Conservation (phyloP, 2,113 vertebrate genomes). For the Zonotrichia leucophrys region DNA sequence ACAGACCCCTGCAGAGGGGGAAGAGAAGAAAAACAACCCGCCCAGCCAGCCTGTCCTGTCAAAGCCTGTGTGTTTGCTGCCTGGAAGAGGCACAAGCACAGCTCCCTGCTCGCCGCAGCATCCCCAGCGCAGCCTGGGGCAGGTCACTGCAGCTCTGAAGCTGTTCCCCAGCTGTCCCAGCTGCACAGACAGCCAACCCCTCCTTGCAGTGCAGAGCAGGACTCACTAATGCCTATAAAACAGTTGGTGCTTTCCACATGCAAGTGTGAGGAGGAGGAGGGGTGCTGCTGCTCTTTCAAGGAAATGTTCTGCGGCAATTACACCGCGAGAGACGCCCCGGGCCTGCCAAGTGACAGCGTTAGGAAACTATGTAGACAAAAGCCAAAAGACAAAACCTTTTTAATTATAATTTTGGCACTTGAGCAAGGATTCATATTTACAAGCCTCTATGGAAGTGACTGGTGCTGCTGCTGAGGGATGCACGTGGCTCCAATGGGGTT, state of each 20-base stretch:
- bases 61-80: background rate
- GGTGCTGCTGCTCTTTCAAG: conserved; percentile 45
- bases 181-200: background rate
- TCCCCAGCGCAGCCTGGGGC: background rate
- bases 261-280: conserved; percentile 46
- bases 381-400: conserved; percentile 29
- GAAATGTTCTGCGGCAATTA: conserved; percentile 58
- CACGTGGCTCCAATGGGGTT: rapidly evolving
- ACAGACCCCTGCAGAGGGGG: background rate
- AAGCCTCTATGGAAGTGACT: background rate
- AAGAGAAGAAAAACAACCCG: background rate
- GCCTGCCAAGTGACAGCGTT: conserved; percentile 40
- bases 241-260: conserved; percentile 55
- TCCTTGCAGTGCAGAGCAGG: background rate
- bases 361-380: conserved; percentile 49
- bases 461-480: background rate
- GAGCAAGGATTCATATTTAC: background rate
- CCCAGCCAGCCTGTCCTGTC: background rate
- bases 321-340: conserved; percentile 17
- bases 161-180: conserved; percentile 42
- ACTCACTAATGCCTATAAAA: conserved; percentile 45
- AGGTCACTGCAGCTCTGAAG: background rate
- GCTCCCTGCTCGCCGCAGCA: background rate
- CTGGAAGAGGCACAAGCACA: background rate
- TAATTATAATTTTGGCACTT: conserved; percentile 41